Evolutionary conservation across 1,140 invertebrate genomes (phyloP), one percentile per base, ranked within the genome.

Genomic region (Calliphora vicina): DNA sequence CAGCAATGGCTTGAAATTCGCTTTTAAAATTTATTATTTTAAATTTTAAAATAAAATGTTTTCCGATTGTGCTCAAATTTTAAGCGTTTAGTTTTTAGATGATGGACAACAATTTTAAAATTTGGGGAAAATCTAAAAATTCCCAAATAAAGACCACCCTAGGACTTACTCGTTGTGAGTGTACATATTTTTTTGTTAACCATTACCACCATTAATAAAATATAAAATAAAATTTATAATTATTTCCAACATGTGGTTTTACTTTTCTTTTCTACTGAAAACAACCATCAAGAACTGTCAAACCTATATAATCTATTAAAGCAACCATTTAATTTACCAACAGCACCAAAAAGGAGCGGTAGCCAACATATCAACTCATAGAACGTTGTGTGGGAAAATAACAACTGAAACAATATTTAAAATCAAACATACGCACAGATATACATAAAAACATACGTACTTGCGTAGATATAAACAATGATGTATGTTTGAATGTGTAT

Each of bases 171-270:
- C 4, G 0, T 50, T 50, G 3, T 50, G 45, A 1, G 13, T 1
- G 45, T 17, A 50, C 15, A n/a, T 50, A 13, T 50, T 13, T 50
- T 50, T 50, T n/a, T 1, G 12, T 17, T 17, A 50, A 50, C 45
- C 35, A 6, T 10, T 10, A 35, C 10, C 4, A 35, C 1, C 35
- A 35, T 35, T 35, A 35, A 35, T 35, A 35, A 35, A 35, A 35
- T 35, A 35, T 35, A 35, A 35, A 35, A 35, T 35, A 57, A 67
- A 67, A 23, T 23, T 67, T 67, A 67, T 67, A 67, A 67, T 67
- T 67, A 67, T 67, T 67, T 67, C 61, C 61, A 67, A 20, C 61
- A 67, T 67, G 61, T 67, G 61, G 61, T 67, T 67, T 67, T 67
- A 20, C 9, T 67, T 20, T 35, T 35, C 35, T 57, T 17, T 57